Base-by-base conservation (phyloP, 2,113 vertebrate species). In the Pandion haliaetus region DNA sequence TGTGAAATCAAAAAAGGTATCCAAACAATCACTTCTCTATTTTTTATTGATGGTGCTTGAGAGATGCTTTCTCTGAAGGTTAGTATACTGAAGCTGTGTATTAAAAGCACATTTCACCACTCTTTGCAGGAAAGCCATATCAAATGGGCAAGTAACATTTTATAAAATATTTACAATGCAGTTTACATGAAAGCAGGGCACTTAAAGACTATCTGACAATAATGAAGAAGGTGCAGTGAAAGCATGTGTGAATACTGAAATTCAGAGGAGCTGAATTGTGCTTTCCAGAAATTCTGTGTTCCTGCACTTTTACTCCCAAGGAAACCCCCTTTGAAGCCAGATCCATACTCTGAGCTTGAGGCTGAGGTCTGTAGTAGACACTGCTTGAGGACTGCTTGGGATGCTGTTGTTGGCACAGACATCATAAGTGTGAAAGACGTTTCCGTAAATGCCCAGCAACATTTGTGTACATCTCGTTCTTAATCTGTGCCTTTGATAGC, bases 151-250 rank as follows among this genome's bases (percentile, higher is more conserved):
- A 61, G 36, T 61, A 81, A n/a, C 24, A 38, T 82, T 79, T 82
- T 45, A 77, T 96, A 50, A 94, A 96, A 94, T 80, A 94, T 95
- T 96, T 94, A 88, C 32, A 69, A 16, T 62, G 38, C 50, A 44
- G 67, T 82, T 83, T 38, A 62, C 19, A 6, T 50, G 36, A 82
- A 70, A 88, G 59, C 40, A 42, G n/a, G 38, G 63, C 36, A 57
- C 49, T 62, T 29, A 72, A 92, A 90, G 55, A 49, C 58, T 73
- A 5, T 21, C 49, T 73, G 67, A 38, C 59, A 73, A 6, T 54
- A 71, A 71, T 61, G 38, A 50, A 40, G 62, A 69, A 69, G 0
- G 6, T 67, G 69, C 44, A 72, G 36, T 61, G 74, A 59, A 65
- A 69, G 23, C 13, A 9, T 14, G 10, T 58, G 66, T 2, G 19